phyloP scores from a whole-genome alignment of 2,797 vertebrate genomes.

The Pangasius macronema region DNA sequence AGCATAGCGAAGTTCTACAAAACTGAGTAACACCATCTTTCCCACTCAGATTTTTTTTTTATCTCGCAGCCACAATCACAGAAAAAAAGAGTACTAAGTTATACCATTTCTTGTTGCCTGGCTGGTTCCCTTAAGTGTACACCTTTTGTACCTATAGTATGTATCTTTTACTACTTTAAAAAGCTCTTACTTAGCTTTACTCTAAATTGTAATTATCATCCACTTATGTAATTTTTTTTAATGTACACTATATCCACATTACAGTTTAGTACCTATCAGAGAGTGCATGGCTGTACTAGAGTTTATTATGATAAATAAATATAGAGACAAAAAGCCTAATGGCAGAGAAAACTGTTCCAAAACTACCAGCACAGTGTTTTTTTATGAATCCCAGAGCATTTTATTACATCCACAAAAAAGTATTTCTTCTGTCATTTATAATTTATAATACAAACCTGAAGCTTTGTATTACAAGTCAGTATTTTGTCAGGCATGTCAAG shows the following conservation, averaged over 20 bases:
- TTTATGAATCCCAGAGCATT: background rate
- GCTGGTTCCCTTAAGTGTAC: background rate
- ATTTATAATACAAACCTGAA: background rate
- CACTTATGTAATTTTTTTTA: background rate
- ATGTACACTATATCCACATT: background rate
- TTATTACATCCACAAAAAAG: background rate
- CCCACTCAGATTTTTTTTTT: background rate
- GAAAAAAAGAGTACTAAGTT: background rate
- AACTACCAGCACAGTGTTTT: background rate
- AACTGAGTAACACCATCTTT: background rate
- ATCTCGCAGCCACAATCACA: background rate
- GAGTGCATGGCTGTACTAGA: background rate
- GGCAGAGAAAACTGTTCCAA: background rate
- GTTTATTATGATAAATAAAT: background rate
- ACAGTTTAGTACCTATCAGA: background rate
- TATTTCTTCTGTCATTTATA: background rate
- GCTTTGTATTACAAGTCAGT: slow-evolving; percentile 16
- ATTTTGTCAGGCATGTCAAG: slow-evolving; percentile 21
- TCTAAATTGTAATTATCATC: background rate
- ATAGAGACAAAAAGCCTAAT: background rate
- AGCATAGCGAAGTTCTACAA: background rate
- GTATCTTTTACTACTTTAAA: no score
- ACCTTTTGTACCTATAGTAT: background rate
- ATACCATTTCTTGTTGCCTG: background rate
- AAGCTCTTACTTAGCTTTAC: background rate